Evolutionary conservation across 2,113 vertebrate genomes (phyloP), one percentile per base, ranked within the genome.

Genomic region (Alectura lathami): DNA sequence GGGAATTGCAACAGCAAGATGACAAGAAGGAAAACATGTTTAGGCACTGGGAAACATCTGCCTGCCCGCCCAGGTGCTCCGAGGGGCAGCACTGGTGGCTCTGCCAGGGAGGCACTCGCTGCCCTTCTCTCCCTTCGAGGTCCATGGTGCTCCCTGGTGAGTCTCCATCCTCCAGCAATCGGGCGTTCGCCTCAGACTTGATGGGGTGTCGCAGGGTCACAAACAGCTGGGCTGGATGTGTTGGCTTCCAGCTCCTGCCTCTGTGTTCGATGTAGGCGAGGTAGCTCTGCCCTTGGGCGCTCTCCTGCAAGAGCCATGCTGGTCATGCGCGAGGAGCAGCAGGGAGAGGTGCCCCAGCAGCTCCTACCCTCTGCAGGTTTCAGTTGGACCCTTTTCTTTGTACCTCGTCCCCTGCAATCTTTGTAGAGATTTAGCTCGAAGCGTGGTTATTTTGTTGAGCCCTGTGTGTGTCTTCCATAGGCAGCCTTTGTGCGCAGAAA

Each of bases 1-100:
- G 89, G 91, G 85, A 81, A 85, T 83, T 68, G 89, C 79, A 83
- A 40, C 79, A 85, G 91, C 64, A 68, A 63, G 91, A 62, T 34
- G 32, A 77, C 29, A 24, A 17, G 72, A 30, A 67, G 17, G 69
- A 66, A 75, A 54, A 21, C 53, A 21, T 18, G 2, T 43, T 21
- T 40, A 32, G 57, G 89, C 50, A 81, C 59, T 43, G 82, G 63
- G 38, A 36, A 81, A 34, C 68, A 62, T 6, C 48, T 64, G 67
- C 91, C 40, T 59, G 66, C 42, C 30, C 32, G 60, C 26, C 50
- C 51, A 5, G 11, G 78, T 78, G 81, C 81, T 85, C 42, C 8
- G 47, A 80, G 84, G 43, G 74, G n/a, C 51, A 42, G 69, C 59
- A 4, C 1, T 32, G 69, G 5, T 69, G 6, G 9, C 63, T 14